Evolutionary conservation across 2,888 invertebrate species (phyloP), one percentile per base, ranked within the genome.

Genomic region (Fragum sueziense): DNA sequence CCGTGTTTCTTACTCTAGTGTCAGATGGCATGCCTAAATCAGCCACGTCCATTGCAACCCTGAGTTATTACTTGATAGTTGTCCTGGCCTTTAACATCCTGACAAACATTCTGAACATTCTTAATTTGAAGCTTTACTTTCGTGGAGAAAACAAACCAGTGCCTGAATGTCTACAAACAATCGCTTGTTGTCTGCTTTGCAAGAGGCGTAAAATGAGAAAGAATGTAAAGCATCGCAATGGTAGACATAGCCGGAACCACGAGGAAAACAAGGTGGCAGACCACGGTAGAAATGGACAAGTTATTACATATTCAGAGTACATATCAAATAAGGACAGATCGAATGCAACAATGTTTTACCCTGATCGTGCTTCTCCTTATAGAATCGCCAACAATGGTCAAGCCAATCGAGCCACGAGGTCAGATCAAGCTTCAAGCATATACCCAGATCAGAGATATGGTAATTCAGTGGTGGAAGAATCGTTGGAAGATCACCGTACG

Each of bases 1-100:
- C 61, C 20, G 61, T 61, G 33, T 61, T 61, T 9, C n/a, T 61
- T 27, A 61, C 61, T 9, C 61, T 61, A 17, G 61, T 61, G n/a
- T 61, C 61, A 6, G 61, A 61, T 33, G 31, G 33, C 4, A 61
- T 61, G 61, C 61, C 61, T 6, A 61, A 61, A 61, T 61, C 61
- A n/a, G 61, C 61, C 33, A 61, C 61, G 14, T 33, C 33, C 9
- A 61, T 61, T 20, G 33, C 61, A 2, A 33, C n/a, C 9, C 7
- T 61, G 7, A 61, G 61, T 61, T 61, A 61, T 61, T 61, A 61
- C 33, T 31, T 61, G 31, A 31, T 33, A n/a, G 31, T 7, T 20
- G 29, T 31, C 17, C n/a, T 61, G 33, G 61, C 33, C n/a, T 31
- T 33, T n/a, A 61, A 31, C 29, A 61, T 61, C 6, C n/a, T 61